These are phyloP conservation scores for Dermolepida albohirtum DNA, from an alignment of 2,888 invertebrate genomes.

Conservation along the genomic window DNA sequence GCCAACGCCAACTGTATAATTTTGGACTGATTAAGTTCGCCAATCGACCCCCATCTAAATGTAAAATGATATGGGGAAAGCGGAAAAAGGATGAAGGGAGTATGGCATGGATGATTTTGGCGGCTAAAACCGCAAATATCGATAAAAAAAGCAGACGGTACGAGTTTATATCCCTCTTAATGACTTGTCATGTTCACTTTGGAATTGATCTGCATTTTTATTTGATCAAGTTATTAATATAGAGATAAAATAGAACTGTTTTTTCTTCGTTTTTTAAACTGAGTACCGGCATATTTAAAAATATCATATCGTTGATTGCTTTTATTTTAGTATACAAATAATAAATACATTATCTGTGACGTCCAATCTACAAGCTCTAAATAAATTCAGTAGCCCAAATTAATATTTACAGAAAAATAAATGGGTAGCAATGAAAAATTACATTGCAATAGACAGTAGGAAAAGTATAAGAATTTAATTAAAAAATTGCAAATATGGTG, in stretches of 20 bases:
- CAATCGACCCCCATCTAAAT: constrained; percentile 19
- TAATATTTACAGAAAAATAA: too few relatives aligned
- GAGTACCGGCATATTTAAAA: not conserved
- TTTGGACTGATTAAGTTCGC: constrained; percentile 23
- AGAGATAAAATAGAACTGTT: not conserved
- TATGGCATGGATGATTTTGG: not conserved
- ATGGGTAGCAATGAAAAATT: too few relatives aligned
- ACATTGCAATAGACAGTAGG: too few relatives aligned
- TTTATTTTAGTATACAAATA: not conserved
- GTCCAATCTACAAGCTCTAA: too few relatives aligned
- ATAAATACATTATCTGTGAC: too few relatives aligned
- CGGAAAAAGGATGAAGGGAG: not conserved
- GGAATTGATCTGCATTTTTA: not conserved
- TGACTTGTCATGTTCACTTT: constrained; percentile 1
- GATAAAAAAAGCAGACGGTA: not conserved
- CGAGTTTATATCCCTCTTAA: not conserved
- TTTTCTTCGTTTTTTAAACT: not conserved
- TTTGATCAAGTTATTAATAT: constrained; percentile 13
- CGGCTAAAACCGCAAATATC: constrained; percentile 20
- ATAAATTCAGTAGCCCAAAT: too few relatives aligned
- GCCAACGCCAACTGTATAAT: constrained; percentile 21
- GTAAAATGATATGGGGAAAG: constrained; percentile 18
- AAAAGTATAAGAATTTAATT: too few relatives aligned
- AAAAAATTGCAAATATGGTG: too few relatives aligned
- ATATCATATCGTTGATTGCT: not conserved